These are phyloP conservation scores for Antedon mediterranea DNA, from an alignment of 53 echinoderm and acorn worm genomes.

Conservation along the genomic window DNA sequence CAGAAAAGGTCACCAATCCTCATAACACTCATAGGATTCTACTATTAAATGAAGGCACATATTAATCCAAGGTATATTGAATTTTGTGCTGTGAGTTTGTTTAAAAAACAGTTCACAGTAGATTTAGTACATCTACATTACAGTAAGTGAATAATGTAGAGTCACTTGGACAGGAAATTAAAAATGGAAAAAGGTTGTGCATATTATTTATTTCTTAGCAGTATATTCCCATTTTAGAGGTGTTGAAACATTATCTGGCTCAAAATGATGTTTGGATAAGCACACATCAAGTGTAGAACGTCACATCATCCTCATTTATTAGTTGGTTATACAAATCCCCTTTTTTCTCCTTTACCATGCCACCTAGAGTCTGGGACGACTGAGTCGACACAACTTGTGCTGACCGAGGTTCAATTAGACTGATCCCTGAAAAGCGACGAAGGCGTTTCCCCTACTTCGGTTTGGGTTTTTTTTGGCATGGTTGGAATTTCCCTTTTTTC, in stretches of 20 bases:
- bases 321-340: constrained; percentile 8
- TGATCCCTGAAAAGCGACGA: too few species aligned
- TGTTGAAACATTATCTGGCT: constrained; percentile 21
- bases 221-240: constrained; percentile 23
- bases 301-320: constrained; percentile 5
- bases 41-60: too few species aligned
- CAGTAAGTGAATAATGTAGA: too few species aligned
- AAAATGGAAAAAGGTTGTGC: constrained; percentile 19
- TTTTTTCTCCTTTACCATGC: constrained; percentile 2
- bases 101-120: constrained; percentile 12
- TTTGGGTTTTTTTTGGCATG: too few species aligned
- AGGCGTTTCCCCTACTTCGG: neutral
- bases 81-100: too few species aligned
- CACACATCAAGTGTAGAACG: constrained; percentile 6
- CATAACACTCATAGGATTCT: too few species aligned
- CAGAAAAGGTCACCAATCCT: too few species aligned
- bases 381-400: too few species aligned
- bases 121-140: too few species aligned
- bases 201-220: constrained; percentile 21
- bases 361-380: constrained; percentile 1
- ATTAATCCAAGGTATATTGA: too few species aligned
- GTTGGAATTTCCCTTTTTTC: too few species aligned
- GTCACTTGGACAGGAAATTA: constrained; percentile 15
- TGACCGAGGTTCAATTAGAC: neutral
- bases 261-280: constrained; percentile 30